Percentiles rank a stretch among this genome's conserved stretches.
Evolutionary conservation across 2,113 vertebrate genomes (phyloP).

Genomic region (Colossoma macropomum): DNA sequence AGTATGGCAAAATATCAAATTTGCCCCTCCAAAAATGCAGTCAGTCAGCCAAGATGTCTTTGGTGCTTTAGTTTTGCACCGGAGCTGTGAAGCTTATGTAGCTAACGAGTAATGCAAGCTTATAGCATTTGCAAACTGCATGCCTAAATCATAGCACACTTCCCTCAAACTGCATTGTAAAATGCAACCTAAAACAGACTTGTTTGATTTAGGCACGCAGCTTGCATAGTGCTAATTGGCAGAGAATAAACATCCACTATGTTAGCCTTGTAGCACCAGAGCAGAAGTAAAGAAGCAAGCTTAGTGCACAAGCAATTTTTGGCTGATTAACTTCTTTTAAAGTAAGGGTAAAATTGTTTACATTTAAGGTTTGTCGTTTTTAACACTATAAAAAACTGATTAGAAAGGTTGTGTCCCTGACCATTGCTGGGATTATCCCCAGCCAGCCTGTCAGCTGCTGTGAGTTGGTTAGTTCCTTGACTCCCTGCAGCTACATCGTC

Average conservation of each 20-base stretch:
- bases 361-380: background rate
- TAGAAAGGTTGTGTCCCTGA: background rate
- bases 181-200: too few relatives aligned
- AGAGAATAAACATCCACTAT: too few relatives aligned
- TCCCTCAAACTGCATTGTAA: too few relatives aligned
- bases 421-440: background rate
- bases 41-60: background rate
- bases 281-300: too few relatives aligned
- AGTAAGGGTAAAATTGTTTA: background rate
- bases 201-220: too few relatives aligned
- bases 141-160: background rate
- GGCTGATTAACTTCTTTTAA: background rate
- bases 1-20: too few relatives aligned
- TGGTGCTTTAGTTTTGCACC: background rate
- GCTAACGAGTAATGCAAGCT: background rate
- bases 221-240: too few relatives aligned
- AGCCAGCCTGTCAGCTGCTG: background rate
- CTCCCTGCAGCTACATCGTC: conserved; percentile 84
- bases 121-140: background rate
- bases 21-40: too few relatives aligned
- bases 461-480: conserved; percentile 68
- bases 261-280: too few relatives aligned
- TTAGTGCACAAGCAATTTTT: background rate
- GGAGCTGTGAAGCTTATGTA: background rate
- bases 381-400: background rate